phyloP scores from a whole-genome alignment of 2,888 invertebrate genomes.

The Thalpophila matura region DNA sequence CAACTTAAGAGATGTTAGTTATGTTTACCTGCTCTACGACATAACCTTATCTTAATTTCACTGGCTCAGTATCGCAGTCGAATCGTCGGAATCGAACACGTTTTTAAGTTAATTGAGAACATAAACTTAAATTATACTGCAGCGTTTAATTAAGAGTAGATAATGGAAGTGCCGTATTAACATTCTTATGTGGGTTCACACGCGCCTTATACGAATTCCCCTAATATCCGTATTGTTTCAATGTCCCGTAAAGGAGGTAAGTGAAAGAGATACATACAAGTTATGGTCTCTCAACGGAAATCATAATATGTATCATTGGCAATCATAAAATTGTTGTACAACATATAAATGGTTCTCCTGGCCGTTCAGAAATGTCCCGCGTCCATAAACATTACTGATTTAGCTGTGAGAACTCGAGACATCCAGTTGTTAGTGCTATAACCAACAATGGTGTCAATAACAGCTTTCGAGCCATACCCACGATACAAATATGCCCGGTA shows the following conservation, averaged over 20 bases:
- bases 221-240: slow-evolving; percentile 11
- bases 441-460: slow-evolving; percentile 48
- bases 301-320: slow-evolving; percentile 24
- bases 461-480: slow-evolving; percentile 53
- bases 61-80: not conserved
- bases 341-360: slow-evolving; percentile 24
- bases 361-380: slow-evolving; percentile 19
- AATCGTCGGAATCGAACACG: slow-evolving; percentile 1
- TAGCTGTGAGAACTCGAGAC: slow-evolving; percentile 43
- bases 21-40: slow-evolving; percentile 6
- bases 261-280: slow-evolving; percentile 3
- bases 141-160: slow-evolving; percentile 13
- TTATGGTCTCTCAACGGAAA: slow-evolving; percentile 27
- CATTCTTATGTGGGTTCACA: slow-evolving; percentile 1
- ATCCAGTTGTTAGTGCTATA: slow-evolving; percentile 25
- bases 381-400: slow-evolving; percentile 33
- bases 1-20: slow-evolving; percentile 18
- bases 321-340: slow-evolving; percentile 36
- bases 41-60: slow-evolving; percentile 5
- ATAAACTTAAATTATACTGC: slow-evolving; percentile 5
- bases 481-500: slow-evolving; percentile 55
- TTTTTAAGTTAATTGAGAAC: slow-evolving; percentile 8
- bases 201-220: not conserved
- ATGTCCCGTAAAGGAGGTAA: not conserved
- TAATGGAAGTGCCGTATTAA: slow-evolving; percentile 7